Evolutionary conservation across 2,797 vertebrate genomes (phyloP), one percentile per base, ranked within the genome.

Genomic region (Merluccius polli): DNA sequence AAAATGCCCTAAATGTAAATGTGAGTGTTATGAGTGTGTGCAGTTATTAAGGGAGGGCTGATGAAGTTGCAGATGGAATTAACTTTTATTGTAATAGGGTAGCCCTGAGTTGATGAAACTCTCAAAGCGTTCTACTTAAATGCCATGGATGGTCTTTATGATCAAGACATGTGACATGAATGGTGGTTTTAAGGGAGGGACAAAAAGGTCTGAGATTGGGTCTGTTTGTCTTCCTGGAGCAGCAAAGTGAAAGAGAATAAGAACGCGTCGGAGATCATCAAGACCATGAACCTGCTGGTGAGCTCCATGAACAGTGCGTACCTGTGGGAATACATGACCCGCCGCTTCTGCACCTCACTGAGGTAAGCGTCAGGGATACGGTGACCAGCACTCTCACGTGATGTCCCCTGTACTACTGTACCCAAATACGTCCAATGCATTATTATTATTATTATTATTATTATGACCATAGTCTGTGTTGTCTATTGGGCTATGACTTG

Each of bases 251-350:
- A 98, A 89, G 96, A 97, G 79, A 98, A 98, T 80, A 98, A 94
- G 87, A 96, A 93, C 0, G 94, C 96, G 13, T 96, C 96, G 0
- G 98, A 99, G 92, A 96, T 98, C 63, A 96, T 98, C 79, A 99
- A 99, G 88, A 96, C 97, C 0, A 92, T 96, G 82, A 99, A 98
- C 74, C 89, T 99, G 90, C 90, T 99, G 32, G 94, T 99, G 90
- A 95, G 94, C 3, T 96, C 96, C 67, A 93, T 98, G 82, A 96
- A 94, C 90, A 93, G 95, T 0, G 97, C 98, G 90, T 99, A 96
- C 82, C 91, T 99, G 77, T 99, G 97, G 98, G 97, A 99, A 87
- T 98, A 98, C 82, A 94, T 99, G 94, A 96, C 94, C 1, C 90
- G 84, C 71, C 93, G 89, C 79, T 98, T 98, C 59, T 96, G 96